Evolutionary conservation across 2,888 invertebrate species (phyloP).

Genomic region (Caenorhabditis sp.): DNA sequence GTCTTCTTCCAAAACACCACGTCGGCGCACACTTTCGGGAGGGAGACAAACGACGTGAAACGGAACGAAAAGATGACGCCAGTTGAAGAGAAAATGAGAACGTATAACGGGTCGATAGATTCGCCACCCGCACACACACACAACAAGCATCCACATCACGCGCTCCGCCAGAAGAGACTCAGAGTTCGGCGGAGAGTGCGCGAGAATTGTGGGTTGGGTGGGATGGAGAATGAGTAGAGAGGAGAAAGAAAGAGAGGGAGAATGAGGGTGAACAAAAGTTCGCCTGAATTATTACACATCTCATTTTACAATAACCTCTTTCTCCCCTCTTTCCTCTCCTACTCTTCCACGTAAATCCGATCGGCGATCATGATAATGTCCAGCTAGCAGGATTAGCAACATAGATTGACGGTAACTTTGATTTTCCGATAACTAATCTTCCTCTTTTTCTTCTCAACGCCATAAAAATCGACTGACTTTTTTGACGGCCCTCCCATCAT

Average conservation of each 20-base stretch:
- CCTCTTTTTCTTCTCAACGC: background rate
- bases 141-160: slow-evolving; percentile 38
- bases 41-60: slow-evolving; percentile 6
- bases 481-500: too few relatives aligned
- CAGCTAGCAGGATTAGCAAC: background rate
- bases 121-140: background rate
- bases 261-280: slow-evolving; percentile 46
- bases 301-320: slow-evolving; percentile 27
- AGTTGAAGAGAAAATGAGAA: slow-evolving; percentile 6
- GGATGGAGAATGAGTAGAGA: background rate
- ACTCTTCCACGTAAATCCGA: background rate
- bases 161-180: slow-evolving; percentile 28
- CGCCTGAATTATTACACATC: slow-evolving; percentile 60
- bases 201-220: slow-evolving; percentile 40
- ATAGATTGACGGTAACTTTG: background rate
- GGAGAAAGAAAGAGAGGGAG: slow-evolving; percentile 5
- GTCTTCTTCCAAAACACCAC: slow-evolving; percentile 29
- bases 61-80: background rate
- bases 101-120: slow-evolving; percentile 49
- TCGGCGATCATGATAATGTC: background rate
- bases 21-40: slow-evolving; percentile 23
- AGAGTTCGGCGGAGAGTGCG: slow-evolving; percentile 24
- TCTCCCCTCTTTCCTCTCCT: background rate
- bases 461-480: background rate
- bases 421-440: too few relatives aligned